Percentiles rank a stretch among this genome's conserved stretches.
Evolutionary conservation across 2,113 vertebrate species (phyloP).

Genomic region (Xiphophorus hellerii): DNA sequence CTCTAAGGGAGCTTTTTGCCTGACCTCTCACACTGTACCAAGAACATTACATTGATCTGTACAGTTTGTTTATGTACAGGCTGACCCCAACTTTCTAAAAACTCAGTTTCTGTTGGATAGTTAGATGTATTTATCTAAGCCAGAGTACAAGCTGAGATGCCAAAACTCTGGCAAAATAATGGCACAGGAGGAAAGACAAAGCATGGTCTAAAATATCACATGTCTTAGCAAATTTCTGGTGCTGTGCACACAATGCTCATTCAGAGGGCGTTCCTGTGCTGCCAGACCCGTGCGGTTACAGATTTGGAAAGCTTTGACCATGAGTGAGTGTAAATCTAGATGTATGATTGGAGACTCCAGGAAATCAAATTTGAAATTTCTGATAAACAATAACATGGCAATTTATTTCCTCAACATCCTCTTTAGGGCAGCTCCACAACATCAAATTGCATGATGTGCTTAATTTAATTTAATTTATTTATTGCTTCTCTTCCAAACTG

Average conservation of each 20-base stretch:
- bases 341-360: neutral
- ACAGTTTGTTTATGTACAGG: neutral
- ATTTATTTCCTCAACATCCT: neutral
- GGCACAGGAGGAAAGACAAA: neutral
- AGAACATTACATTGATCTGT: neutral
- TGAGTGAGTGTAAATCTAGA: neutral
- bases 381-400: neutral
- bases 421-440: neutral
- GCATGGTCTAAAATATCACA: neutral
- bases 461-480: neutral
- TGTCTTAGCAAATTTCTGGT: neutral
- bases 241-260: neutral
- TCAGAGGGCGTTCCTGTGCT: neutral
- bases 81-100: neutral
- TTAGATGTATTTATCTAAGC: neutral
- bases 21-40: neutral
- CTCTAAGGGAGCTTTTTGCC: neutral
- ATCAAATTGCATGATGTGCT: neutral
- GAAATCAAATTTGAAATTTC: neutral
- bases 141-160: neutral
- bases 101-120: neutral
- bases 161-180: neutral
- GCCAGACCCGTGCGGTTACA: neutral
- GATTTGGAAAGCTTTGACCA: neutral
- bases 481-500: neutral